Percentiles rank a stretch among this genome's conserved stretches.
These are phyloP conservation scores for Candidula unifasciata DNA, from an alignment of 2,888 invertebrate species.

Conservation along the genomic window DNA sequence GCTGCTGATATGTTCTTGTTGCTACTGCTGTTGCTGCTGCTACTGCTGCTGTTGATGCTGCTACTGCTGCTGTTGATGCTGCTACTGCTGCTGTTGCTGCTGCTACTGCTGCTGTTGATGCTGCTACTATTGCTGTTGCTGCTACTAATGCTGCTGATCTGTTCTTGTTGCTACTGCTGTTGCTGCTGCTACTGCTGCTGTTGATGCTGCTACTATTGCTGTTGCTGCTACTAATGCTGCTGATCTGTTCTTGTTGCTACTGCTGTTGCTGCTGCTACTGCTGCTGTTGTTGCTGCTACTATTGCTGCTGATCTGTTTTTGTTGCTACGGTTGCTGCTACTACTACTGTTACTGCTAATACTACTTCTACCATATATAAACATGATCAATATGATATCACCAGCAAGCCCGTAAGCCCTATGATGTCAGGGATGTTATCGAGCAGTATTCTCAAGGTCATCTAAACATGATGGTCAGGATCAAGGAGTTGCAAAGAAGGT, in stretches of 20 bases:
- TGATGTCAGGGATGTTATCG: slow-evolving; percentile 90
- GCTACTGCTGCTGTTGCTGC: no score
- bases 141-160: no score
- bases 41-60: no score
- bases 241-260: no score
- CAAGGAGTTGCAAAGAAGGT: slow-evolving; percentile 82
- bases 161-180: no score
- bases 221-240: not conserved
- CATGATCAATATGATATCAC: not conserved
- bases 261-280: not conserved
- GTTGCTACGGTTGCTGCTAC: not conserved
- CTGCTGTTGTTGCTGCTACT: not conserved
- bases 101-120: no score
- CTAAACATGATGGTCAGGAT: slow-evolving; percentile 92
- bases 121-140: no score
- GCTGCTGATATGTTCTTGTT: no score
- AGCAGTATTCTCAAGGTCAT: slow-evolving; percentile 91
- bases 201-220: no score
- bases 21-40: no score
- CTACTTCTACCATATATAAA: not conserved
- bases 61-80: no score
- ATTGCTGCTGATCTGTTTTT: not conserved
- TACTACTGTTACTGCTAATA: not conserved
- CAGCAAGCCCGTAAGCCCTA: slow-evolving; percentile 81
- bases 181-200: not conserved